Evolutionary conservation across 2,113 vertebrate genomes (phyloP).

Genomic region (Callipepla squamata): DNA sequence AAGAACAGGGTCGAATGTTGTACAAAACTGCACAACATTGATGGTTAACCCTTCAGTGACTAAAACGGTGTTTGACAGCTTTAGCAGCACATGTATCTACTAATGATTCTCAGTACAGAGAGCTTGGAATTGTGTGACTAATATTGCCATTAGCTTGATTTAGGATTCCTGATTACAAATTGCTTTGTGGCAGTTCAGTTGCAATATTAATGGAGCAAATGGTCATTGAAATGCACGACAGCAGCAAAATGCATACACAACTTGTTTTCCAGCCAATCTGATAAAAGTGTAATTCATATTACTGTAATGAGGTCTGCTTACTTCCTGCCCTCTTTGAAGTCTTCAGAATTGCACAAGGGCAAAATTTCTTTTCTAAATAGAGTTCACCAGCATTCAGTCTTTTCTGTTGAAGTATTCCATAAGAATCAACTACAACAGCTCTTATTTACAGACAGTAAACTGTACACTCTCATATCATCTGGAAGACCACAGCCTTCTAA

Average conservation of each 20-base stretch:
- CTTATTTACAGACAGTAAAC: constrained; percentile 14
- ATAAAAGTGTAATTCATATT: constrained; percentile 54
- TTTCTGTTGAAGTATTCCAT: constrained; percentile 7
- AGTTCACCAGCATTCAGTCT: background rate
- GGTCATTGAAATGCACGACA: constrained; percentile 17
- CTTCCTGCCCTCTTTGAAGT: constrained; percentile 40
- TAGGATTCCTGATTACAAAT: constrained; percentile 41
- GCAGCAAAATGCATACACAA: constrained; percentile 21
- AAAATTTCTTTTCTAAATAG: constrained; percentile 55
- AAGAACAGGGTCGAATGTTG: background rate
- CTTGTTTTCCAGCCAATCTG: constrained; percentile 63
- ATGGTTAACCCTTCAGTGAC: background rate
- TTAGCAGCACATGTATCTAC: background rate
- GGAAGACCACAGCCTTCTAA: background rate
- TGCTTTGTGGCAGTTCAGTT: background rate
- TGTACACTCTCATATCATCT: background rate
- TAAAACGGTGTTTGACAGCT: background rate
- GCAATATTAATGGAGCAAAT: constrained; percentile 1
- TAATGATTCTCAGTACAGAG: constrained; percentile 20
- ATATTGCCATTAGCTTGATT: constrained; percentile 48
- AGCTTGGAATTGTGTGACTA: constrained; percentile 39
- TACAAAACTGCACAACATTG: background rate
- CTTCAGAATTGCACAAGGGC: constrained; percentile 55
- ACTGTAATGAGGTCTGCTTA: constrained; percentile 28
- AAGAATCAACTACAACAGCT: constrained; percentile 19